Conservation (phyloP, 2,113 vertebrate genomes). For the Illadopsis cleaveri region DNA sequence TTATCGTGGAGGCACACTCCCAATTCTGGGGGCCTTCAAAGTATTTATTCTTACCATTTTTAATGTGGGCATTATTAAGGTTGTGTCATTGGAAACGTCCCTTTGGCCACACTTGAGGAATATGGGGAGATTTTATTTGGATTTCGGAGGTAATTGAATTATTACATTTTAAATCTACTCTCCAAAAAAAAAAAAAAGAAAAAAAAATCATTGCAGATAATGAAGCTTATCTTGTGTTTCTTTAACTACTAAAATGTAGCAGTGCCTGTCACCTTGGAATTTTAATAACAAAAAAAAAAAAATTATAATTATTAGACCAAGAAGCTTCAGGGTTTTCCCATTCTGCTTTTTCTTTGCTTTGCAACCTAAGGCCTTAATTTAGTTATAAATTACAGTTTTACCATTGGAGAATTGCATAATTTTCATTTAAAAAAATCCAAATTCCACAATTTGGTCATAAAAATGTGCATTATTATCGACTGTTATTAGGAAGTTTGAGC, state of each 20-base stretch:
- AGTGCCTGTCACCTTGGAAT: slow-evolving; percentile 33
- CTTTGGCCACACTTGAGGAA: neutral
- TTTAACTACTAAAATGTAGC: neutral
- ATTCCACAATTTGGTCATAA: neutral
- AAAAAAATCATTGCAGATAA: slow-evolving; percentile 31
- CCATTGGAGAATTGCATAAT: neutral
- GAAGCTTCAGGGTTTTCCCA: neutral
- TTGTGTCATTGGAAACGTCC: neutral
- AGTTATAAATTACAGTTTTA: slow-evolving; percentile 32
- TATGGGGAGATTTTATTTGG: neutral
- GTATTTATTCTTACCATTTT: slow-evolving; percentile 21
- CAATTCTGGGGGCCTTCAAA: slow-evolving; percentile 16
- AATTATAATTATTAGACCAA: slow-evolving; percentile 17
- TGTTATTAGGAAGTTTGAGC: neutral
- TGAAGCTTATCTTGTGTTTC: slow-evolving; percentile 36
- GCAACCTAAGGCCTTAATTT: slow-evolving; percentile 22
- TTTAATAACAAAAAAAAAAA: slow-evolving; percentile 54
- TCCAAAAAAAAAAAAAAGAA: neutral
- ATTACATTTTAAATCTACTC: slow-evolving; percentile 1
- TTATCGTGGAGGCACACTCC: slow-evolving; percentile 62
- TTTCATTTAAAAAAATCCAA: neutral
- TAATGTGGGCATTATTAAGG: neutral
- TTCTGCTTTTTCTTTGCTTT: slow-evolving; percentile 1
- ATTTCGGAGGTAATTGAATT: slow-evolving; percentile 45
- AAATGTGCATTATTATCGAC: neutral